Percentiles rank a stretch among this genome's conserved stretches.
Evolutionary conservation across 2,888 invertebrate species (phyloP).

Genomic region (Antheraea assamensis): DNA sequence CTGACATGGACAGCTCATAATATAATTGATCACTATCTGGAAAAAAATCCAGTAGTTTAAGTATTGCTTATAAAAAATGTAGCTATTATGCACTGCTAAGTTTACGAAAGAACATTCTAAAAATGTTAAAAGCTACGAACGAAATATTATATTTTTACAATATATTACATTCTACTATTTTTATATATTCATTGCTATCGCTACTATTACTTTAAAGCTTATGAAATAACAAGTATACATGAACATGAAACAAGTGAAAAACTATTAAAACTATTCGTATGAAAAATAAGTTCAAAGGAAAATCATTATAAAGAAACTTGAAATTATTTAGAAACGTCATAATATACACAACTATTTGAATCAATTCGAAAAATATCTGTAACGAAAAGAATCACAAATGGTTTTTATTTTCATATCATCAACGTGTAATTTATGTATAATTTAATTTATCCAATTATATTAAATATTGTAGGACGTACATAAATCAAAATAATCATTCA

Average conservation of each 20-base stretch:
- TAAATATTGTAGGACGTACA: neutral
- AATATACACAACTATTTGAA: neutral
- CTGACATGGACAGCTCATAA: constrained; percentile 50
- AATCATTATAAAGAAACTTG: neutral
- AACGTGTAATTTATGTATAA: neutral
- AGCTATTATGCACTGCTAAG: neutral
- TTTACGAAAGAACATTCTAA: neutral
- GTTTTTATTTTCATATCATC: neutral
- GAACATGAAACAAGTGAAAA: neutral
- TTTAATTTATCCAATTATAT: neutral
- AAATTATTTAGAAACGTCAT: neutral
- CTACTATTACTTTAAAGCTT: neutral
- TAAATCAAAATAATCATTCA: no score
- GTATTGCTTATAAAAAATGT: neutral
- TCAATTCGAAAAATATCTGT: neutral
- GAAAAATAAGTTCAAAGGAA: neutral
- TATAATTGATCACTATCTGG: constrained; percentile 20
- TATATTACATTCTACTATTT: neutral
- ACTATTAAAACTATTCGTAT: neutral
- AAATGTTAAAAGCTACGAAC: neutral
- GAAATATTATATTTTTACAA: neutral
- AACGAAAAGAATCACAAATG: neutral
- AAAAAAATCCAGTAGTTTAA: constrained; percentile 17
- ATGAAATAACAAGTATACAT: neutral
- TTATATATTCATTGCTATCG: neutral